phyloP scores from a whole-genome alignment of 37 sponge, comb jelly and placozoan species.

The Chondrilla cf. caribensis region DNA sequence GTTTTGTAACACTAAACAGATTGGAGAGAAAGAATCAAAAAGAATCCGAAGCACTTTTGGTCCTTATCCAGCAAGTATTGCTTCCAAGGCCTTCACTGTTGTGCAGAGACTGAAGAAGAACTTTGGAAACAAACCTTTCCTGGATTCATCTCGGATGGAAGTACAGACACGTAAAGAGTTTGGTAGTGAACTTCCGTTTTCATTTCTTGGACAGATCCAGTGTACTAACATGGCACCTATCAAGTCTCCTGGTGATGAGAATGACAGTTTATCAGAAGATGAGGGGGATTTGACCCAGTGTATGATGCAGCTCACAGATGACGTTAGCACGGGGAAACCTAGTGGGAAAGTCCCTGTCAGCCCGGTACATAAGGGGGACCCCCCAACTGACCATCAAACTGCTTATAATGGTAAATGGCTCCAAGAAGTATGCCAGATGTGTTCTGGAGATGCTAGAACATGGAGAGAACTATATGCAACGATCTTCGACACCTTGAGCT shows the following conservation, averaged over 20 bases:
- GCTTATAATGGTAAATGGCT: slow-evolving; percentile 47
- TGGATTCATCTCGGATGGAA: not conserved
- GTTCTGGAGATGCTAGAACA: slow-evolving; percentile 1
- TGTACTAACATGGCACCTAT: not conserved
- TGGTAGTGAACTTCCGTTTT: slow-evolving; percentile 60
- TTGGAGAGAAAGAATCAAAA: slow-evolving; percentile 29
- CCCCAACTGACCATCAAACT: not conserved
- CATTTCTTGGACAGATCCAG: not conserved
- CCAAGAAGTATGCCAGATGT: slow-evolving; percentile 37
- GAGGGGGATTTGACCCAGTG: not conserved
- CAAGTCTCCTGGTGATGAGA: not conserved
- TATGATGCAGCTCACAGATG: slow-evolving; percentile 10
- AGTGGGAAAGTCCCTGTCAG: not conserved
- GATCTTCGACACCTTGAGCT: slow-evolving; percentile 63
- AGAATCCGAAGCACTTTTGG: slow-evolving; percentile 43
- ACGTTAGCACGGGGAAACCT: not conserved
- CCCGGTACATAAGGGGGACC: not conserved
- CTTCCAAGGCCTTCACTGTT: slow-evolving; percentile 29
- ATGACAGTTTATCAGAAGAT: slow-evolving; percentile 24
- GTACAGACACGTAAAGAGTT: slow-evolving; percentile 46
- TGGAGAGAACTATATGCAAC: slow-evolving; percentile 50
- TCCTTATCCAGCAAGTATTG: slow-evolving; percentile 70
- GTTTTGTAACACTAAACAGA: not conserved
- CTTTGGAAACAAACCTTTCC: not conserved
- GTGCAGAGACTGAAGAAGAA: slow-evolving; percentile 32